phyloP scores from a whole-genome alignment of 2,797 vertebrate species.

The Paguma larvata region DNA sequence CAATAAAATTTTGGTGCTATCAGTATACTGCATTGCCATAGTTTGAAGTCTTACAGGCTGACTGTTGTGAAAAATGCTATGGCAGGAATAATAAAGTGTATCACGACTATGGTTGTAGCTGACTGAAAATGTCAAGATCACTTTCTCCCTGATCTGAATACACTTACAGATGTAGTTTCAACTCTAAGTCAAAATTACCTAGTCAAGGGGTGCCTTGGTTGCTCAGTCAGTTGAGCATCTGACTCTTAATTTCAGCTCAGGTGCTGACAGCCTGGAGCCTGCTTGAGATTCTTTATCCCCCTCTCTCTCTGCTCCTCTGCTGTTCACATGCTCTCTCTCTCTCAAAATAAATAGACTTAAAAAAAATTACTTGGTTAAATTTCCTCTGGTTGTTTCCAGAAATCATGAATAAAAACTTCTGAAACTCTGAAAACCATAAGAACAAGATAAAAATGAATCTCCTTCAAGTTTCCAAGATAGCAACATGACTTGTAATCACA shows the following conservation, averaged over 20 bases:
- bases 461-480: slow-evolving; percentile 37
- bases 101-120: no score
- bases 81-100: background rate
- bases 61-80: background rate
- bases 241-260: no score
- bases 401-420: slow-evolving; percentile 51
- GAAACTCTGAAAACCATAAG: slow-evolving; percentile 51
- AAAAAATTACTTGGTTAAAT: slow-evolving; percentile 29
- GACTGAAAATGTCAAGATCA: background rate
- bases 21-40: background rate
- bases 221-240: no score
- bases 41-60: background rate
- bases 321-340: no score
- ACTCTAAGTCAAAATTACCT: background rate
- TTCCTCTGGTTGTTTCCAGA: slow-evolving; percentile 32
- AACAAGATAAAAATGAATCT: slow-evolving; percentile 60
- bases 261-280: no score
- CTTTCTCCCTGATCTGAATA: background rate
- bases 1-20: background rate
- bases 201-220: background rate
- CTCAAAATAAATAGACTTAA: no score
- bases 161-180: background rate
- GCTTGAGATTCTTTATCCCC: no score
- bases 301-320: no score
- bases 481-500: slow-evolving; percentile 48